These are phyloP conservation scores for Ormyrus labotus DNA, from an alignment of 2,888 invertebrate species.

Conservation along the genomic window DNA sequence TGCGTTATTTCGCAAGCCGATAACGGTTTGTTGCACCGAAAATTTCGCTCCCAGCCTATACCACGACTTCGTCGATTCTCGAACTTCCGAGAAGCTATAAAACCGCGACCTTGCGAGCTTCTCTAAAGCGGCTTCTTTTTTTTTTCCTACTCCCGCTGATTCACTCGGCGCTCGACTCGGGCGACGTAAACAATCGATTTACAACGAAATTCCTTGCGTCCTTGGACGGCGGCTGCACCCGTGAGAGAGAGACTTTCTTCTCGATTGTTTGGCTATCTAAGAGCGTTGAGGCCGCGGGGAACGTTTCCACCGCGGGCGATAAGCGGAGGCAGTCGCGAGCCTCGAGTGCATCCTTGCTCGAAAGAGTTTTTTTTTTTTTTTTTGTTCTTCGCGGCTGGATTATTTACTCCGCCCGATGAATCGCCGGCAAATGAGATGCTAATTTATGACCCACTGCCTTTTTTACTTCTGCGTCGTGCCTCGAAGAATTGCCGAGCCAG, in stretches of 20 bases:
- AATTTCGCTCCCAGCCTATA: no score
- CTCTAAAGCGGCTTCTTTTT: not conserved
- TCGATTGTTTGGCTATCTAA: slow-evolving; percentile 43
- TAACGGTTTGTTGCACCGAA: no score
- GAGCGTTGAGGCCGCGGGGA: slow-evolving; percentile 39
- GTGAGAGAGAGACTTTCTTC: slow-evolving; percentile 33
- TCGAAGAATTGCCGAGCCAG: no score
- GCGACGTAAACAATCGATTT: slow-evolving; percentile 44
- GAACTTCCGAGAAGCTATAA: slow-evolving; percentile 24
- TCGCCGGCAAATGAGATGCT: no score
- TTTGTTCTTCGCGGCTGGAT: no score
- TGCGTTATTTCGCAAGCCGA: no score
- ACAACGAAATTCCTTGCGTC: slow-evolving; percentile 26
- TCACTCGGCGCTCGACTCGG: slow-evolving; percentile 48
- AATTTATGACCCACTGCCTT: no score
- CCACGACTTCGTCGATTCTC: not conserved
- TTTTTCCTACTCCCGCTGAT: slow-evolving; percentile 24
- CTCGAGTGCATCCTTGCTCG: no score
- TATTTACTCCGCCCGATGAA: no score
- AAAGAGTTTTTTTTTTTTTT: no score
- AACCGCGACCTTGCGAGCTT: slow-evolving; percentile 3
- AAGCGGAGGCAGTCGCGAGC: slow-evolving; percentile 11
- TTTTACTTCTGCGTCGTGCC: no score
- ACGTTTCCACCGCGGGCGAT: slow-evolving; percentile 44
- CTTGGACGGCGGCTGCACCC: no score